Evolutionary conservation across 92 coral and sea anemone genomes (phyloP), one percentile per base, ranked within the genome.

Genomic region (Epizoanthus scotinus): DNA sequence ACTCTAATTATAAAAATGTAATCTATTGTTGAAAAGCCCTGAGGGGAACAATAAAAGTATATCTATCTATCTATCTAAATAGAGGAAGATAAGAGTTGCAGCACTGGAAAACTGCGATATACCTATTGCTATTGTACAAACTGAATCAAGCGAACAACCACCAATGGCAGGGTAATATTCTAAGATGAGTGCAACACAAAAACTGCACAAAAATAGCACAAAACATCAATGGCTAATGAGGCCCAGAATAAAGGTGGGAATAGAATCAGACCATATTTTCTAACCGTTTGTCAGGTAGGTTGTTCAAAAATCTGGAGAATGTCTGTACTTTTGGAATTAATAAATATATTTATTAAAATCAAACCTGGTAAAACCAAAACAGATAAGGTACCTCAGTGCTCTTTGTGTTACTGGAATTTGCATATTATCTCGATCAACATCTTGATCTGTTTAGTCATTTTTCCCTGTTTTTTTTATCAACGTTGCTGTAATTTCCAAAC

Each of bases 401-500:
- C 19, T 56, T 56, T 56, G 6, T 56, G 3, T 56, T 6, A 56
- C 18, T 56, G 61, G 1, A 56, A 2, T 56, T 56, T 56, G 61
- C 61, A 56, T 56, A 53, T 53, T 53, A 53, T 53, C 58, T 53
- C 17, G 58, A 18, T 53, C 58, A 1, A 53, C 58, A 53, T 53
- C 58, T 53, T 15, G 58, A 53, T 53, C 58, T 0, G 12, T 56
- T 18, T 22, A 56, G 19, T 56, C 61, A 22, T 10, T 56, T 2
- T 56, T 56, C 19, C 19, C 61, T 18, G 61, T 56, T 56, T 14
- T 56, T 56, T 0, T n/a, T n/a, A n/a, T 56, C 61, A 65, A 21
- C 18, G 70, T 2, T 13, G 80, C n/a, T 18, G 42, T 54, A 67
- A 63, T 54, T 69, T 21, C 54, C 36, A 49, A 52, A 78, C 55